phyloP scores from a whole-genome alignment of 1,140 invertebrate species.

The Agrypnia vestita region DNA sequence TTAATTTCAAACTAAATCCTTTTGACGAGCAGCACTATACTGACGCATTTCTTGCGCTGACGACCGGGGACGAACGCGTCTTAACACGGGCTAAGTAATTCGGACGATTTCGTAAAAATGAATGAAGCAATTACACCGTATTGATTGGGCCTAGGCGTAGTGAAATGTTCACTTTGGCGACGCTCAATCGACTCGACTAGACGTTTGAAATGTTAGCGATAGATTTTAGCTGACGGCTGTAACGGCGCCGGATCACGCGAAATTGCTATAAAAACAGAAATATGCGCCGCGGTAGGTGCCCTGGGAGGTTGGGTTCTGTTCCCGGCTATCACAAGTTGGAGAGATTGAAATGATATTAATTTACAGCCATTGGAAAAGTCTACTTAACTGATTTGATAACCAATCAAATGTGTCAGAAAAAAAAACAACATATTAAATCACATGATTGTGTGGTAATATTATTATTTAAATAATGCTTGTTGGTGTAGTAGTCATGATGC shows the following conservation, averaged over 20 bases:
- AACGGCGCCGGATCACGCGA: slow-evolving; percentile 10
- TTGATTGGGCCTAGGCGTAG: neutral
- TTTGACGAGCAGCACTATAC: no score
- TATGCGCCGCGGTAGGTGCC: neutral
- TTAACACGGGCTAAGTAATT: neutral
- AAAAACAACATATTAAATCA: neutral
- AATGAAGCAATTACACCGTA: neutral
- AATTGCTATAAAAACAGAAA: slow-evolving; percentile 15
- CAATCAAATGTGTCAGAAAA: neutral
- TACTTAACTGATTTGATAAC: neutral
- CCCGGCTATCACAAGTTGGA: neutral
- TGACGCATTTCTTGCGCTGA: no score
- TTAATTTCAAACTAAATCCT: no score
- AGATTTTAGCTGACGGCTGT: neutral
- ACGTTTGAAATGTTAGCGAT: neutral
- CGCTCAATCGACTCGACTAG: neutral
- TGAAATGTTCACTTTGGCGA: neutral
- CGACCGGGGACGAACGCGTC: no score
- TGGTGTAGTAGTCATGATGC: no score
- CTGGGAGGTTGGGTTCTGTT: neutral
- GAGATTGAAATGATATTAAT: slow-evolving; percentile 16
- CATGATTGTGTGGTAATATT: no score
- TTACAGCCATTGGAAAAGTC: neutral
- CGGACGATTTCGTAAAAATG: neutral
- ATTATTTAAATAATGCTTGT: no score